A percentile compares a stretch with the other conserved stretches of the same genome.
phyloP scores from a whole-genome alignment of 2,888 invertebrate genomes.

The Epinotia demarniana region DNA sequence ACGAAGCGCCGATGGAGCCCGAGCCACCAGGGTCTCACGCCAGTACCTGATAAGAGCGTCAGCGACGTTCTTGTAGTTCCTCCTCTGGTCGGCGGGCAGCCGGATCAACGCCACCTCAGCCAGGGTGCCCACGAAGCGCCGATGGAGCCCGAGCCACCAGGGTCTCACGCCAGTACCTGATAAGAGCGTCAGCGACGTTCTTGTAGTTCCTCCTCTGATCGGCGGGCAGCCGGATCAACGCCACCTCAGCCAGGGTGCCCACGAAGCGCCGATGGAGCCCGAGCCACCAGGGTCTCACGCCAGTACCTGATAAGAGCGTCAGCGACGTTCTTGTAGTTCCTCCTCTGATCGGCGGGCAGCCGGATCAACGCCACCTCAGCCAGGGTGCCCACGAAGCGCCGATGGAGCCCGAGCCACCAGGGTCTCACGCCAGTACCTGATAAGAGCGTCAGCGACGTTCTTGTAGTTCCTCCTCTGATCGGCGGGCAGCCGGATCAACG shows the following conservation, averaged over 20 bases:
- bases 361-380: constrained; percentile 97
- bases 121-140: constrained; percentile 99
- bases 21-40: too few species aligned
- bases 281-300: too few species aligned
- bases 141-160: too few species aligned
- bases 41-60: constrained; percentile 85
- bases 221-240: constrained; percentile 93
- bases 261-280: constrained; percentile 96
- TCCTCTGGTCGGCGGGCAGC: constrained; percentile 92
- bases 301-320: constrained; percentile 95
- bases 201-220: constrained; percentile 90
- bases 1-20: constrained; percentile 96
- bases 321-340: constrained; percentile 97
- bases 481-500: constrained; percentile 94
- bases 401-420: constrained; percentile 83
- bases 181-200: constrained; percentile 95
- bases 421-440: constrained; percentile 86
- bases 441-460: constrained; percentile 95
- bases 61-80: constrained; percentile 97
- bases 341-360: constrained; percentile 85
- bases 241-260: constrained; percentile 98
- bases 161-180: too few species aligned
- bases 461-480: constrained; percentile 97
- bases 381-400: constrained; percentile 99
- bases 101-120: constrained; percentile 98